Conservation (phyloP, 2,888 invertebrate species). For the Alentia gelatinosa region DNA sequence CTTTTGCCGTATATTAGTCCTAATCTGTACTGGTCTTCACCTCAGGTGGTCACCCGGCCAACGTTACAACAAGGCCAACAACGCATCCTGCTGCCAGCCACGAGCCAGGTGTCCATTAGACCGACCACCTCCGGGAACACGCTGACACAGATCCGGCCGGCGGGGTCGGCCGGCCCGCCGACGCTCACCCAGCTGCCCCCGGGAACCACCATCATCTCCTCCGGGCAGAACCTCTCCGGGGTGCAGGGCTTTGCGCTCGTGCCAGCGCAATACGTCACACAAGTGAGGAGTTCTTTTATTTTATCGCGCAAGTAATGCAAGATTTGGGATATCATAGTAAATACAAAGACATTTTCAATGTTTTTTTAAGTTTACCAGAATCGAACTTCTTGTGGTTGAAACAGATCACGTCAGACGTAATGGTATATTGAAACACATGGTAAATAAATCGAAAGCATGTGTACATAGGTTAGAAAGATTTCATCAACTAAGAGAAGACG, state of each 20-base stretch:
- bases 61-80: constrained; percentile 58
- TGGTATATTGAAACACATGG: no score
- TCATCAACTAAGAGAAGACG: no score
- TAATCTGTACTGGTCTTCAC: no score
- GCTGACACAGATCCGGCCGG: constrained; percentile 72
- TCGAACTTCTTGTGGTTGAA: no score
- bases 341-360: neutral
- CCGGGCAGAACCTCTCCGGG: constrained; percentile 76
- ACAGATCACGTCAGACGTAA: neutral
- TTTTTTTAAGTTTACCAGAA: neutral
- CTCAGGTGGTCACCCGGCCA: constrained; percentile 27
- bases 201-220: constrained; percentile 76
- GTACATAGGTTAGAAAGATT: no score
- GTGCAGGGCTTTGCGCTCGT: constrained; percentile 83
- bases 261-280: constrained; percentile 84
- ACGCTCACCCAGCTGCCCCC: constrained; percentile 77
- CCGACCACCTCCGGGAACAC: constrained; percentile 66
- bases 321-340: neutral
- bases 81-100: constrained; percentile 77
- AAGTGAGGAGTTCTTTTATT: constrained; percentile 67
- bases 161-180: neutral
- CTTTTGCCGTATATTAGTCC: no score
- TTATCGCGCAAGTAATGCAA: neutral
- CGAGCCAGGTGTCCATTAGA: constrained; percentile 50
- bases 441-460: no score